phyloP scores from a whole-genome alignment of 2,888 invertebrate genomes.

The Chrysolina haemoptera region DNA sequence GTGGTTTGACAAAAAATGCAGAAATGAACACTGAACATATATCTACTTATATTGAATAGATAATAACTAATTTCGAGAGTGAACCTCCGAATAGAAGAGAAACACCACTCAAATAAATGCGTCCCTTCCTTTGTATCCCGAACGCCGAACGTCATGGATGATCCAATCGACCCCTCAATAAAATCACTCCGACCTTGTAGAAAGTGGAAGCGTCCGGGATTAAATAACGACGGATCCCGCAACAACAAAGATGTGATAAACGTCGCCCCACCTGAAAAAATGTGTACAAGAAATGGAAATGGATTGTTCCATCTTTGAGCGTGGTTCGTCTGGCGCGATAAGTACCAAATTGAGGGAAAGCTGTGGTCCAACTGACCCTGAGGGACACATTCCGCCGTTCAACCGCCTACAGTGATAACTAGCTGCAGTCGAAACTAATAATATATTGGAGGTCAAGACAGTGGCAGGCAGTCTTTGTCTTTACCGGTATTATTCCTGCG shows the following conservation, averaged over 20 bases:
- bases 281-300: slow-evolving; percentile 44
- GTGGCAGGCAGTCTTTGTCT: slow-evolving; percentile 33
- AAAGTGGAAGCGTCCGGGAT: slow-evolving; percentile 27
- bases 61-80: slow-evolving; percentile 6
- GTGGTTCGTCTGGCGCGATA: slow-evolving; percentile 43
- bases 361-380: slow-evolving; percentile 55
- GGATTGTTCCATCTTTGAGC: slow-evolving; percentile 40
- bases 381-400: slow-evolving; percentile 56
- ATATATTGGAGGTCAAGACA: slow-evolving; percentile 52
- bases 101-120: slow-evolving; percentile 12
- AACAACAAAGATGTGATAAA: slow-evolving; percentile 37
- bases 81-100: background rate
- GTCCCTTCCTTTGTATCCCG: slow-evolving; percentile 9
- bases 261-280: slow-evolving; percentile 38
- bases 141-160: slow-evolving; percentile 11
- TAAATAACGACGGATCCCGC: slow-evolving; percentile 22
- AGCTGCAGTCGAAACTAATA: slow-evolving; percentile 54
- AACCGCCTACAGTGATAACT: slow-evolving; percentile 56
- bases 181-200: slow-evolving; percentile 13
- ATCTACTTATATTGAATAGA: background rate
- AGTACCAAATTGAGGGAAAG: slow-evolving; percentile 55
- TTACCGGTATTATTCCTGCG: slow-evolving; percentile 23
- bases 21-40: background rate
- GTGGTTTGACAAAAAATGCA: too few species aligned
- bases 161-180: slow-evolving; percentile 20